phyloP scores from a whole-genome alignment of 2,113 vertebrate genomes.

The Siphamia tubifer region DNA sequence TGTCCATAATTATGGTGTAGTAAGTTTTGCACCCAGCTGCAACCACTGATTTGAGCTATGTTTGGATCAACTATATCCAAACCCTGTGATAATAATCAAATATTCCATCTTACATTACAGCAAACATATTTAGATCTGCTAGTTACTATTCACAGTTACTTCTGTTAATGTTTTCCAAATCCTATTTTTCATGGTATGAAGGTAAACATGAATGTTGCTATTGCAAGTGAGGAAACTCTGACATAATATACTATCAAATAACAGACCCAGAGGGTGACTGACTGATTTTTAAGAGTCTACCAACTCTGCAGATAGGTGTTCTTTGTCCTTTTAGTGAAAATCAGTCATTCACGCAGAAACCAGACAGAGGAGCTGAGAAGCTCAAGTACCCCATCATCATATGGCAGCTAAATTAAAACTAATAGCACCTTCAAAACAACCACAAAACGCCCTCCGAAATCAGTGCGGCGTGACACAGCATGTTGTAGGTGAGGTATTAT shows the following conservation, averaged over 20 bases:
- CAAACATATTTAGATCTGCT: neutral
- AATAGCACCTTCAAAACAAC: slow-evolving; percentile 59
- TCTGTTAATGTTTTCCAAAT: neutral
- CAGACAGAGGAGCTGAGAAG: slow-evolving; percentile 42
- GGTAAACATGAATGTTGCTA: neutral
- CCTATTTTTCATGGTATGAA: neutral
- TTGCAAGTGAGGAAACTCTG: neutral
- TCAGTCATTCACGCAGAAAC: slow-evolving; percentile 38
- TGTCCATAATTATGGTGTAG: slow-evolving; percentile 71
- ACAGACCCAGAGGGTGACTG: neutral
- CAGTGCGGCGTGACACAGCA: slow-evolving; percentile 59
- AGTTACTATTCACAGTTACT: neutral
- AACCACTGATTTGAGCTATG: slow-evolving; percentile 41
- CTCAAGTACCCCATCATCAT: slow-evolving; percentile 50
- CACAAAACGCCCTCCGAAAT: slow-evolving; percentile 42
- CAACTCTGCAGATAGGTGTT: neutral
- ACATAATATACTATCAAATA: neutral
- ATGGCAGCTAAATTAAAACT: slow-evolving; percentile 60
- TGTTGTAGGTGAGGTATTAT: slow-evolving; percentile 52
- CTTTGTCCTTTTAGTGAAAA: slow-evolving; percentile 28
- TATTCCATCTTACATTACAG: slow-evolving; percentile 2
- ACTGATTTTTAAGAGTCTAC: neutral
- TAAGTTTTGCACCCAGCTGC: slow-evolving; percentile 47
- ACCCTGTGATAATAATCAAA: slow-evolving; percentile 13
- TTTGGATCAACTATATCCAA: slow-evolving; percentile 35